Evolutionary conservation across 2,888 invertebrate species (phyloP), one percentile per base, ranked within the genome.

Genomic region (Drosophila eohydei): DNA sequence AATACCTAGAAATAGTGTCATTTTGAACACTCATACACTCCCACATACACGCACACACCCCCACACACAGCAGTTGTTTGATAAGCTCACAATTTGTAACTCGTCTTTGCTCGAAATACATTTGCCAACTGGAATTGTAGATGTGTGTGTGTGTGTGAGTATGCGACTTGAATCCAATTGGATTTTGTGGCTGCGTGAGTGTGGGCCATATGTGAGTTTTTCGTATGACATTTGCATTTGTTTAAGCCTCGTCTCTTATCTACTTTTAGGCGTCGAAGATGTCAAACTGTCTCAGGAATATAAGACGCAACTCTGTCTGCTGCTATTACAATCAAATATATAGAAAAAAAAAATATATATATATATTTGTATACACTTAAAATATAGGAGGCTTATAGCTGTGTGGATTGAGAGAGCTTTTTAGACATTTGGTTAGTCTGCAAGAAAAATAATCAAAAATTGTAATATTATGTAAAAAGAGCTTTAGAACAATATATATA

Each of bases 61-160:
- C 28, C 32, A 36, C 9, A 36, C 12, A 16, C 41, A 51, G 34
- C 34, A 41, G 41, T 40, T 36, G 30, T 14, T 28, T 41, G 54
- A 41, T 58, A 69, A 69, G 73, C 77, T 54, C 74, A 78, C 82
- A 81, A 83, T 74, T 88, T 89, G 82, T 73, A 77, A 66, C 69
- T 78, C 80, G 80, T 72, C 69, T 88, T 77, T 80, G 65, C 75
- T 70, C 71, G 61, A 81, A 74, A 81, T 63, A 83, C 69, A 78
- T 83, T 80, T 86, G 66, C 73, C 63, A 83, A 79, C 77, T 67
- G 72, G 73, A 73, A 72, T 63, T 66, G 65, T 75, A 74, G 69
- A 41, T 73, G 59, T 57, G 57, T 60, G 58, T 38, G 34, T 34
- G 30, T 54, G 40, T 54, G 36, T 54, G 41, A 50, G 59, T 36